Percentiles rank a stretch among this genome's conserved stretches.
These are phyloP conservation scores for Ferrisia virgata DNA, from an alignment of 2,888 invertebrate species.

Conservation along the genomic window DNA sequence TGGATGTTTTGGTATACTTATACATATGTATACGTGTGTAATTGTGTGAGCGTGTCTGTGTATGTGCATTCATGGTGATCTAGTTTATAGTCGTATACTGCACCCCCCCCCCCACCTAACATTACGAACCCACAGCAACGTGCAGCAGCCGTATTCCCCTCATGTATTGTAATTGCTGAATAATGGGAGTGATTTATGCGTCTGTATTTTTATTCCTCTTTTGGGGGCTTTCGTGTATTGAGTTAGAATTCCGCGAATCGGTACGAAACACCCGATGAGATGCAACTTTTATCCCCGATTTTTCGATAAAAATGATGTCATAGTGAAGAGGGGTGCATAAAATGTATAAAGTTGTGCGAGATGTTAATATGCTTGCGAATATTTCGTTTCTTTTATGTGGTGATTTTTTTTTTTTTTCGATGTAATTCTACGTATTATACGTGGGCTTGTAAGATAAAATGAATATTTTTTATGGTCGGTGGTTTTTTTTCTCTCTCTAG, in stretches of 20 bases:
- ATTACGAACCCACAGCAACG: neutral
- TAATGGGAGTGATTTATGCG: slow-evolving; percentile 11
- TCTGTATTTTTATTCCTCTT: neutral
- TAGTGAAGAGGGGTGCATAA: neutral
- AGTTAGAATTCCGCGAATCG: neutral
- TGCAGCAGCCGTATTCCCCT: neutral
- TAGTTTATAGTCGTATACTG: neutral
- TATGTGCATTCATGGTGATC: neutral
- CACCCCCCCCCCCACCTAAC: neutral
- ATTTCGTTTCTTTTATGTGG: no score
- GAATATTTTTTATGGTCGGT: no score
- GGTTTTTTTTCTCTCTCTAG: no score
- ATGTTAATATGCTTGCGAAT: neutral
- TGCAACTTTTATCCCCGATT: neutral
- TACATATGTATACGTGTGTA: neutral
- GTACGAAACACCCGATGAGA: neutral
- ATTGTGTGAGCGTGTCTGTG: neutral
- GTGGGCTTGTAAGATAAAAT: no score
- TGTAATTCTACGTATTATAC: no score
- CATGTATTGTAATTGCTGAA: slow-evolving; percentile 2
- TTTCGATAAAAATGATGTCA: neutral
- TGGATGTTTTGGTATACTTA: no score
- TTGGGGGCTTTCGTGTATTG: neutral
- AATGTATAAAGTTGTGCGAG: neutral
- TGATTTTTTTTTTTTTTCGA: no score